Conservation (phyloP, 2,797 vertebrate species). For the Lophius americanus region DNA sequence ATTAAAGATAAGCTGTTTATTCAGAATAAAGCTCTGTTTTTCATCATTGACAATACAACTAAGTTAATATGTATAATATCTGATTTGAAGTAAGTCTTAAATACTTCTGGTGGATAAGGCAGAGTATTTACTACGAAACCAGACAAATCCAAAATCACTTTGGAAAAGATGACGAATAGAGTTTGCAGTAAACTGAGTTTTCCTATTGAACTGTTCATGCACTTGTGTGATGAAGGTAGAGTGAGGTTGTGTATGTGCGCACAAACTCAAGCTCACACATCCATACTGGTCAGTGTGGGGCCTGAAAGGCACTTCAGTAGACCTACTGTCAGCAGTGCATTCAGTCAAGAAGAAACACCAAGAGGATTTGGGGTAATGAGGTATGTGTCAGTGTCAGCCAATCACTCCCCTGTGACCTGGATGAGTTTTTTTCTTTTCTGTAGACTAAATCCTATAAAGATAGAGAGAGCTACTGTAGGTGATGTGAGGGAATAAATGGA, state of each 20-base stretch:
- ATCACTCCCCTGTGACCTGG: conserved; percentile 53
- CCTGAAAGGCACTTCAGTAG: conserved; percentile 27
- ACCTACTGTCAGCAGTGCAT: conserved; percentile 44
- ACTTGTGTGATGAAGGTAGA: not conserved
- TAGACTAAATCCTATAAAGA: conserved; percentile 39
- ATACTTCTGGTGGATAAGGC: not conserved
- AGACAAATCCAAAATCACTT: not conserved
- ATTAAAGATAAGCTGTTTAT: too few species aligned
- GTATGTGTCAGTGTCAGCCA: conserved; percentile 57
- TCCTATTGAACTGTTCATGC: not conserved
- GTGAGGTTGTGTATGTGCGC: not conserved
- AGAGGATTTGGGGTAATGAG: conserved; percentile 63
- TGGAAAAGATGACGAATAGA: not conserved
- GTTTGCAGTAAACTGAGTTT: not conserved
- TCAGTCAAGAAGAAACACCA: conserved; percentile 48
- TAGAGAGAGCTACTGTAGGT: conserved; percentile 15
- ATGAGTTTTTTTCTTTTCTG: conserved; percentile 42
- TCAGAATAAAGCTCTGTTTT: too few species aligned
- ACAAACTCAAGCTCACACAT: not conserved
- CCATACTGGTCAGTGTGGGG: conserved; percentile 20
- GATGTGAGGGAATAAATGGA: conserved; percentile 27
- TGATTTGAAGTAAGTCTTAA: too few species aligned
- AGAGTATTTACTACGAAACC: not conserved
- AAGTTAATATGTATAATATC: too few species aligned
- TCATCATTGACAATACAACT: too few species aligned